Evolutionary conservation across 2,113 vertebrate genomes (phyloP).

Genomic region (Laticauda laticaudata): DNA sequence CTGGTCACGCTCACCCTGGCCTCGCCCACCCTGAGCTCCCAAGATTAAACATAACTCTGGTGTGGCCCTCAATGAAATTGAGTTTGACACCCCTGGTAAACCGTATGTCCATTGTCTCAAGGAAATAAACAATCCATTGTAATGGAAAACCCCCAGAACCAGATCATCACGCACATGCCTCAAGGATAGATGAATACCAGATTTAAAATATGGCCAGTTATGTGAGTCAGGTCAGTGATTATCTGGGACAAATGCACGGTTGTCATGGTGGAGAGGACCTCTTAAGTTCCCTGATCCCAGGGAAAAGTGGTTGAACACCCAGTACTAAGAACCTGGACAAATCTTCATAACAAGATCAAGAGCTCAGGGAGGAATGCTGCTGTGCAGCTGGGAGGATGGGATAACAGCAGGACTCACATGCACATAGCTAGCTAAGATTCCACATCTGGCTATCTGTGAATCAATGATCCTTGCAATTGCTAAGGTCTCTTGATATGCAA

Average conservation of each 20-base stretch:
- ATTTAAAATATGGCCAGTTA: background rate
- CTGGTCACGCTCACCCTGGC: no score
- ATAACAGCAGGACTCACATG: background rate
- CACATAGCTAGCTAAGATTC: background rate
- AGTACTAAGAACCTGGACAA: background rate
- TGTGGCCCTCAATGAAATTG: no score
- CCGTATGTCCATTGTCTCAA: background rate
- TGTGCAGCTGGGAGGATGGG: background rate
- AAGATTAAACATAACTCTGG: no score
- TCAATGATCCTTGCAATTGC: background rate
- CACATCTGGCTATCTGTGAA: background rate
- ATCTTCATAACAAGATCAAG: background rate
- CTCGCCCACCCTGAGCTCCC: no score
- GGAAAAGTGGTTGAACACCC: background rate
- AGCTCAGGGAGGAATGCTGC: background rate
- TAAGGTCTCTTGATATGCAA: background rate
- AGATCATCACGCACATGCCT: background rate
- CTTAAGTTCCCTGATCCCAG: background rate
- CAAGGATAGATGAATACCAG: background rate
- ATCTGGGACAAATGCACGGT: background rate
- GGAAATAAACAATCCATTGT: background rate
- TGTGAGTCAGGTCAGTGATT: background rate
- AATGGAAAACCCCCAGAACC: background rate
- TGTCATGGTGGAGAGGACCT: background rate
- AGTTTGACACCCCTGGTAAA: no score